Evolutionary conservation across 2,113 vertebrate genomes (phyloP).

Genomic region (Pica pica): DNA sequence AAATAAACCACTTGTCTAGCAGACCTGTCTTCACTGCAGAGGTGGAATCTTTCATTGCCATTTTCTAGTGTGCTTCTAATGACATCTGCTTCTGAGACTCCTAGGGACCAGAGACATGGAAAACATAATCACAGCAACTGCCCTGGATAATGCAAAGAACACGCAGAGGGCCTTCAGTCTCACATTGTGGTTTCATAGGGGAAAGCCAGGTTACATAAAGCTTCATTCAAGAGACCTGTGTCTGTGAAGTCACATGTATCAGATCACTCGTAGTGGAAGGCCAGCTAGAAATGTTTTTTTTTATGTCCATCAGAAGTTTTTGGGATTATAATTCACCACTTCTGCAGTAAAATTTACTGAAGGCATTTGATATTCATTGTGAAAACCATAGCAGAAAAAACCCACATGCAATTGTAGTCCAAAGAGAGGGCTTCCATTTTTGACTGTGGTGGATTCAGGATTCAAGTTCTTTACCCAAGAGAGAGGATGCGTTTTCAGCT

Average conservation of each 20-base stretch:
- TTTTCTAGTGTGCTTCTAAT: background rate
- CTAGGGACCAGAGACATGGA: background rate
- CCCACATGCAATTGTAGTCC: background rate
- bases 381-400: background rate
- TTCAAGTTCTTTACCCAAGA: background rate
- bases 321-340: background rate
- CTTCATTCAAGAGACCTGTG: background rate
- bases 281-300: background rate
- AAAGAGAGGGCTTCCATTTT: background rate
- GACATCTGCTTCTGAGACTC: background rate
- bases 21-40: background rate
- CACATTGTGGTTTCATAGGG: background rate
- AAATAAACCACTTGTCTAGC: background rate
- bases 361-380: background rate
- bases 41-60: background rate
- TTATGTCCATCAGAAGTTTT: background rate
- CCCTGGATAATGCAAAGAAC: background rate
- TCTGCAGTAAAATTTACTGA: background rate
- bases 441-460: background rate
- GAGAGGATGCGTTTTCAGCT: background rate
- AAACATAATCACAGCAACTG: background rate
- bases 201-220: background rate
- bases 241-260: background rate
- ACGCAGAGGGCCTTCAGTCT: rapidly evolving
- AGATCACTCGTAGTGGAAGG: background rate